Evolutionary conservation across 2,113 vertebrate species (phyloP).

Genomic region (Psophia crepitans): DNA sequence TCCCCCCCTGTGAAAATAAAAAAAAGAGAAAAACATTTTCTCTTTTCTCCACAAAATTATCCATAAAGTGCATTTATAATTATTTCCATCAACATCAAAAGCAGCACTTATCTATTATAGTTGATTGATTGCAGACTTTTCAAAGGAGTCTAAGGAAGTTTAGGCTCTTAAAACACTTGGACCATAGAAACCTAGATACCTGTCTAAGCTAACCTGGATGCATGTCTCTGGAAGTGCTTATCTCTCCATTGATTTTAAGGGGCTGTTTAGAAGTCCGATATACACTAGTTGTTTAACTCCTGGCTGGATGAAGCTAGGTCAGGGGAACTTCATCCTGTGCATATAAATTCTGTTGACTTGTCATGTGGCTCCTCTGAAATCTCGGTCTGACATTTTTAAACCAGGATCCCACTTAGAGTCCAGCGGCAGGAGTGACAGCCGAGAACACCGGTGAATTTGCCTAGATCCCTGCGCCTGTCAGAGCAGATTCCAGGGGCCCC

Average conservation of each 20-base stretch:
- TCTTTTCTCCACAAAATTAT: background rate
- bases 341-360: background rate
- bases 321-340: background rate
- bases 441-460: accelerated
- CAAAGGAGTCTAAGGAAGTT: background rate
- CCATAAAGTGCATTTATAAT: background rate
- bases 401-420: background rate
- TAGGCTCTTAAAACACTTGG: background rate
- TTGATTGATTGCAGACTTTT: background rate
- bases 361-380: background rate
- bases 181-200: background rate
- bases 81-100: background rate
- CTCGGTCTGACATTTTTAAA: background rate
- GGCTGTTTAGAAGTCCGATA: background rate
- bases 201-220: background rate
- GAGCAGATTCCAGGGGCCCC: constrained; percentile 36
- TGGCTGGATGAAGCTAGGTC: background rate
- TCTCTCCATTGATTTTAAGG: background rate
- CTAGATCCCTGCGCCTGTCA: background rate
- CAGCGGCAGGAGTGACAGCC: background rate
- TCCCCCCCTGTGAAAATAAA: constrained; percentile 83
- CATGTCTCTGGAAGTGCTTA: background rate
- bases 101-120: background rate
- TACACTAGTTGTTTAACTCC: background rate
- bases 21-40: background rate